Conservation (phyloP, 2,888 invertebrate genomes). For the Ochropacha duplaris region DNA sequence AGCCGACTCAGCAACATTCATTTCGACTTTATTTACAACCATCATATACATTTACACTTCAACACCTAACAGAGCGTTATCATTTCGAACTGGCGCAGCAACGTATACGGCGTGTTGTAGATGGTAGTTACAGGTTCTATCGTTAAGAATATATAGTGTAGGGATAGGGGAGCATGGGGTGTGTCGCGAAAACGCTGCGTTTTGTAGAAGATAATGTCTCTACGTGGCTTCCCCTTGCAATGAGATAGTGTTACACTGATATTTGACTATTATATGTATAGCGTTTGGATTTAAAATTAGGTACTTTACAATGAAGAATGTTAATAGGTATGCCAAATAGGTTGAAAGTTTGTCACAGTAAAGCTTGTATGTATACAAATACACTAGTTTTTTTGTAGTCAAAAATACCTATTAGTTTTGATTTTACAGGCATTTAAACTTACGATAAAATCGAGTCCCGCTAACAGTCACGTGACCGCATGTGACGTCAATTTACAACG, state of each 20-base stretch:
- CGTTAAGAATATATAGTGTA: slow-evolving; percentile 15
- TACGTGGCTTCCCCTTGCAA: slow-evolving; percentile 20
- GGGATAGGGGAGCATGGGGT: slow-evolving; percentile 26
- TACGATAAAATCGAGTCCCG: too few relatives aligned
- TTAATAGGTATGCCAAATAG: too few relatives aligned
- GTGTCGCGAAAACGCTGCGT: slow-evolving; percentile 55
- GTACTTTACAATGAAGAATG: too few relatives aligned
- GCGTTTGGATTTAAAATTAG: background rate
- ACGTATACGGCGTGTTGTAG: slow-evolving; percentile 24
- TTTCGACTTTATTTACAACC: slow-evolving; percentile 6
- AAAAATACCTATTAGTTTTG: too few relatives aligned
- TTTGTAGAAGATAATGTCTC: slow-evolving; percentile 62
- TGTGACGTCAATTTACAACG: too few relatives aligned
- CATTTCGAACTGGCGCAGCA: slow-evolving; percentile 16
- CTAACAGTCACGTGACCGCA: too few relatives aligned
- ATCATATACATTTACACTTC: slow-evolving; percentile 6
- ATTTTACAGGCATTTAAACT: too few relatives aligned
- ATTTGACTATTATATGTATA: background rate
- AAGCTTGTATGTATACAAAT: too few relatives aligned
- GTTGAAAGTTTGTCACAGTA: too few relatives aligned
- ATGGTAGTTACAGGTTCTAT: slow-evolving; percentile 16
- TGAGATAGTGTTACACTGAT: slow-evolving; percentile 26
- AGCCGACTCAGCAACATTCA: slow-evolving; percentile 27
- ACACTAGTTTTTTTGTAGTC: too few relatives aligned
- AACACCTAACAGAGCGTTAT: background rate